Evolutionary conservation across 2,113 vertebrate genomes (phyloP), one percentile per base, ranked within the genome.

Genomic region (Solea senegalensis): DNA sequence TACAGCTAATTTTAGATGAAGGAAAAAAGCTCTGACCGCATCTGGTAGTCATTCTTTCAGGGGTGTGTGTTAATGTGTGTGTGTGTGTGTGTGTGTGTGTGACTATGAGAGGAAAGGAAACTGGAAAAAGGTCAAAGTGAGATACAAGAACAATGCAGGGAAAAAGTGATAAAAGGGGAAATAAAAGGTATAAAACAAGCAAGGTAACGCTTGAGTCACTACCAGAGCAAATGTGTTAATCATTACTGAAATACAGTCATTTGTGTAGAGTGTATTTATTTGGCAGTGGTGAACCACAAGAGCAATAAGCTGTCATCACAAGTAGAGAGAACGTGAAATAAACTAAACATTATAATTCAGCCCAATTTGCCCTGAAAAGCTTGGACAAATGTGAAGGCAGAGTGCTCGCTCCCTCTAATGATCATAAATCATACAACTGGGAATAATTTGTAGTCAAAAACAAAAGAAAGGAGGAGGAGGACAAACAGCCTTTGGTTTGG

Each of bases 1-100:
- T 27, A 65, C 41, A 55, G 84, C 86, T 92, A 90, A 92, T 89
- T 91, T 90, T 91, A 90, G 90, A 82, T 76, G 72, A 81, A 83
- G 83, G 80, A 75, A 90, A 13, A 90, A 86, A 67, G 68, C 77
- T 85, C 79, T 70, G 80, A 87, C 80, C 76, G 88, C 87, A 90
- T 91, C 83, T 78, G 86, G 59, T 81, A 82, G 72, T 83, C 81
- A 86, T 89, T 90, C 81, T 77, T 74, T 66, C 74, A 80, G 71
- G 74, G 52, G 27, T 61, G 43, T 59, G 51, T 74, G 64, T 48
- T 11, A 66, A 52, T 56, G 60, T 71, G 69, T 60, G 60, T 59
- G 62, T 66, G 51, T 65, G 71, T 68, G 64, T 51, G 54, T 52
- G 46, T 65, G 58, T 2, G 59, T 49, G 40, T 65, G 58, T 2